Base-by-base conservation (phyloP, 1,140 invertebrate species). In the Drosophila trapezifrons region DNA sequence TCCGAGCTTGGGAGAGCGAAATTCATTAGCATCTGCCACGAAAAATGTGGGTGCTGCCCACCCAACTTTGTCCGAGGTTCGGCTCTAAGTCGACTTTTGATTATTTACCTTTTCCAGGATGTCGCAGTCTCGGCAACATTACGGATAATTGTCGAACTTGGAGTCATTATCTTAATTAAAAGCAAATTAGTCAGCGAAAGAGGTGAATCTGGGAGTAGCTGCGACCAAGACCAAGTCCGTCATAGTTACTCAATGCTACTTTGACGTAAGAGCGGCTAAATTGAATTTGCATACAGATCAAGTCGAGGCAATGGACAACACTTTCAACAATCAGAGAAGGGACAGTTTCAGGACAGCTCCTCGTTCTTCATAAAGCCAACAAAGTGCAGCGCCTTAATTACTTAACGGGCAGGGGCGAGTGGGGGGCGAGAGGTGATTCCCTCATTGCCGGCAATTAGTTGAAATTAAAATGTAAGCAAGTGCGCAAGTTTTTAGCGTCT, bases 141-240 rank as follows among this genome's bases (percentile, higher is more conserved):
- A 71, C 64, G 76, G 59, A 83, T 78, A 89, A 90, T 90, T 89
- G 63, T 71, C 77, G 76, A 90, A 89, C 80, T 89, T 84, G 65
- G 60, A 89, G 85, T 89, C 84, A 89, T 89, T 89, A 89, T 70
- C 76, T 78, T 89, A 85, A 89, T 89, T 89, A 89, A 89, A 89
- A 84, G 85, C 79, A 84, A 90, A 89, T 90, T 84, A 90, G 85
- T 56, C 73, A 43, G 59, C 60, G 60, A 76, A 63, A 59, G 72
- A 67, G 63, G 64, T 78, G 59, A 60, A 10, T 35, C 51, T 22
- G 57, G 45, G 42, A 37, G 51, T 25, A 35, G 70, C 18, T 13
- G 40, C 46, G 46, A 40, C 46, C 52, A 9, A 62, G 37, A 37
- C 45, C 32, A 15, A 69, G 47, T 40, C 54, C 43, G 29, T 4